A percentile compares a stretch with the other conserved stretches of the same genome.
phyloP scores from a whole-genome alignment of 2,113 vertebrate genomes.

The Nycticorax nycticorax region DNA sequence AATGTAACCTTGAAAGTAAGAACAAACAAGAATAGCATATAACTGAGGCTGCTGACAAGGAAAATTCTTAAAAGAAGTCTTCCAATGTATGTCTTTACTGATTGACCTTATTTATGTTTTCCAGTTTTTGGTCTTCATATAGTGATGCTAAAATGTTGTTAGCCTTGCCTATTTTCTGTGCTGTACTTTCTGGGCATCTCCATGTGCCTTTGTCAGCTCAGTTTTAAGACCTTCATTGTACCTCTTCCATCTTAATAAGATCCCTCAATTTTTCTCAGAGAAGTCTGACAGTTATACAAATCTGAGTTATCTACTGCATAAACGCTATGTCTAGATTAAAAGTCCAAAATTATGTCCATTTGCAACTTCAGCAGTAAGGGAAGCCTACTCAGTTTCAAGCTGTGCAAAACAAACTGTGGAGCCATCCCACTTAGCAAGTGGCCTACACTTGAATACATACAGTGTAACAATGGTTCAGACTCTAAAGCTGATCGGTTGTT shows the following conservation, averaged over 20 bases:
- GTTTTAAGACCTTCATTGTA: background rate
- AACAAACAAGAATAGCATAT: background rate
- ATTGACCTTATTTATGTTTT: background rate
- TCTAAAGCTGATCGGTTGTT: background rate
- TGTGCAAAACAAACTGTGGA: background rate
- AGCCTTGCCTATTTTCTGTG: background rate
- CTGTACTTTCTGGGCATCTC: background rate
- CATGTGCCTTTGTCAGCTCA: background rate
- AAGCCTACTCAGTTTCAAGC: background rate
- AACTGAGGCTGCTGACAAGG: background rate
- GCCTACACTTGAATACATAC: background rate
- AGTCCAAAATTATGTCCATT: background rate
- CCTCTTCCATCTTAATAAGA: background rate
- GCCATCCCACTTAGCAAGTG: background rate
- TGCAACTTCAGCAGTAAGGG: background rate
- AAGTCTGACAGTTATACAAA: background rate
- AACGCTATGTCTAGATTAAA: background rate
- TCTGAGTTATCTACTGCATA: background rate
- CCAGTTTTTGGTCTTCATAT: background rate
- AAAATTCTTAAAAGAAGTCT: background rate
- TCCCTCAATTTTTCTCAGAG: background rate
- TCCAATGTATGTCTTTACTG: background rate
- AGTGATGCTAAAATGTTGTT: background rate
- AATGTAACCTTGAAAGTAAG: background rate
- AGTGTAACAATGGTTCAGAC: background rate